Conservation (phyloP, 2,113 vertebrate genomes). For the Proteles cristata region DNA sequence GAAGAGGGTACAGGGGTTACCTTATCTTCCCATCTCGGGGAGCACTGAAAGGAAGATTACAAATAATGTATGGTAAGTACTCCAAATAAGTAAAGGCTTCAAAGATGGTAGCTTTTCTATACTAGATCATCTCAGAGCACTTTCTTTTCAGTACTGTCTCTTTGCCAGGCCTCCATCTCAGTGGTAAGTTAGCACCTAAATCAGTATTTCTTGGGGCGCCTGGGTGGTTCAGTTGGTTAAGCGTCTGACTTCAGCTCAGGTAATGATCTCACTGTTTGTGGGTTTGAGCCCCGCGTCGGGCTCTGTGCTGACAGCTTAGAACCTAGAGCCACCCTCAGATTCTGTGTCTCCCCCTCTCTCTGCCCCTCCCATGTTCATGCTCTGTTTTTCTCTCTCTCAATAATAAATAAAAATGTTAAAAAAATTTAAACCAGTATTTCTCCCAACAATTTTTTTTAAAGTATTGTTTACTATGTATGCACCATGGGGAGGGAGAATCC, state of each 20-base stretch:
- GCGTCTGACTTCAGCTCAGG: no score
- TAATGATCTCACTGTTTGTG: no score
- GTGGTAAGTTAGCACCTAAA: not conserved
- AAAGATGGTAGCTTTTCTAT: not conserved
- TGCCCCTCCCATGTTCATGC: no score
- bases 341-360: no score
- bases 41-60: not conserved
- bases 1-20: not conserved
- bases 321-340: no score
- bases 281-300: no score
- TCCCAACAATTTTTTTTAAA: not conserved
- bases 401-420: no score
- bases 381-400: no score
- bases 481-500: not conserved
- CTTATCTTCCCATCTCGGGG: no score
- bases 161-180: not conserved
- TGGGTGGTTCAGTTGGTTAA: no score
- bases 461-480: not conserved
- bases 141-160: not conserved
- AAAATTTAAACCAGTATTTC: not conserved
- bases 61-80: not conserved
- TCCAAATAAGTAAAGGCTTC: not conserved
- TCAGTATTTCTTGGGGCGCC: not conserved
- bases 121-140: fast-evolving
- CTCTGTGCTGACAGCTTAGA: no score